Conservation (phyloP, 2,888 invertebrate genomes). For the Leptinotarsa juncta region DNA sequence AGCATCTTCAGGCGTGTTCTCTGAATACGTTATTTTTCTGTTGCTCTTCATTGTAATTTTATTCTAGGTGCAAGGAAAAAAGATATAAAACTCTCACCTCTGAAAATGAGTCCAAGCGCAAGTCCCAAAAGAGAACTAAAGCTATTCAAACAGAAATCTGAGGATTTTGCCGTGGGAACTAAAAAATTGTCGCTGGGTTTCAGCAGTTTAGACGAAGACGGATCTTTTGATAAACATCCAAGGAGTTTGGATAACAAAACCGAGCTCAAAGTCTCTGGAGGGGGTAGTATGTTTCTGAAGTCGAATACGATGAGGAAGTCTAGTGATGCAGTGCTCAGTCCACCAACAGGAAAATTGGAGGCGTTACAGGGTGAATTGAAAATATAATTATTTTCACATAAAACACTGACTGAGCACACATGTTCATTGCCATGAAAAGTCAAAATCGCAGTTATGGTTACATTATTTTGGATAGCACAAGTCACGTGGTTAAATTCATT, state of each 20-base stretch:
- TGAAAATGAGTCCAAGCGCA: constrained; percentile 56
- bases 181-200: constrained; percentile 59
- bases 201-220: constrained; percentile 62
- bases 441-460: too few species aligned
- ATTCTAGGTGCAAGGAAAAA: constrained; percentile 55
- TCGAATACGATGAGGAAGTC: constrained; percentile 63
- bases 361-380: constrained; percentile 32
- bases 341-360: constrained; percentile 33
- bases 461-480: too few species aligned
- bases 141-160: constrained; percentile 61
- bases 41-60: not conserved
- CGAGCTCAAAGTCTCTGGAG: constrained; percentile 66
- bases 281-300: constrained; percentile 76
- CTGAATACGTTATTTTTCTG: not conserved
- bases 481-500: too few species aligned
- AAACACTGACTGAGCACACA: not conserved
- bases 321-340: constrained; percentile 46
- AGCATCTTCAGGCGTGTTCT: too few species aligned
- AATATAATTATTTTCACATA: not conserved
- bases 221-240: constrained; percentile 62
- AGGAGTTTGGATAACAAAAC: constrained; percentile 54
- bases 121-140: constrained; percentile 57
- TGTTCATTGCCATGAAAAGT: not conserved
- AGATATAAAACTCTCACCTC: constrained; percentile 67
- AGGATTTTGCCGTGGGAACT: constrained; percentile 57